Evolutionary conservation across 2,888 invertebrate species (phyloP).

Genomic region (Drosophila prolongata): DNA sequence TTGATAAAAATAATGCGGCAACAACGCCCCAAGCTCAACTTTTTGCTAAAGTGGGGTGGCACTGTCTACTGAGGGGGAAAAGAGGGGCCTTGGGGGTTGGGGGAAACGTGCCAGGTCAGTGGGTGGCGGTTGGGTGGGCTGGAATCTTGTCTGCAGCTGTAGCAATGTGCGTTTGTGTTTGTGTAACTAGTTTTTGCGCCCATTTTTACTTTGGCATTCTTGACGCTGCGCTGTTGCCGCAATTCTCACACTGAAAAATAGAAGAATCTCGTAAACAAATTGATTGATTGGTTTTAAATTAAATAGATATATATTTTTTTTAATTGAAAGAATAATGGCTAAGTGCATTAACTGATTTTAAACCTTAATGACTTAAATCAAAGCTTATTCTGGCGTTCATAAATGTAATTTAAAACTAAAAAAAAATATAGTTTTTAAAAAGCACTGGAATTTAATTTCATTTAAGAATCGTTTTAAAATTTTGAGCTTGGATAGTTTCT

Average conservation of each 20-base stretch:
- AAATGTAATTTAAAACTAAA: too few relatives aligned
- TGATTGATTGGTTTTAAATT: too few relatives aligned
- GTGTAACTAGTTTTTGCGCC: constrained; percentile 75
- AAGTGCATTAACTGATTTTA: too few relatives aligned
- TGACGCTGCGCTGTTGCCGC: constrained; percentile 63
- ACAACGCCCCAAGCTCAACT: constrained; percentile 63
- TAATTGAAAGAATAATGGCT: too few relatives aligned
- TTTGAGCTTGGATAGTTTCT: too few relatives aligned
- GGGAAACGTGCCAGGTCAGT: constrained; percentile 74
- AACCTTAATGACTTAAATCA: too few relatives aligned
- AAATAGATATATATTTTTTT: too few relatives aligned
- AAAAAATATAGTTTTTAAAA: too few relatives aligned
- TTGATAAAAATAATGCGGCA: constrained; percentile 79
- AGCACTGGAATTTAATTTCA: too few relatives aligned
- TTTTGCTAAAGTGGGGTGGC: constrained; percentile 13
- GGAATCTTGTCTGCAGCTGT: constrained; percentile 48
- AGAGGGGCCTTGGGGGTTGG: neutral
- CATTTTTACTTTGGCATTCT: constrained; percentile 74
- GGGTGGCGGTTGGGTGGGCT: constrained; percentile 65
- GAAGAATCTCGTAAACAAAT: too few relatives aligned
- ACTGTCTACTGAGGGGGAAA: constrained; percentile 8
- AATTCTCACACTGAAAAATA: constrained; percentile 42
- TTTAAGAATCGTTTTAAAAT: too few relatives aligned
- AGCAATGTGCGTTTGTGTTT: constrained; percentile 38
- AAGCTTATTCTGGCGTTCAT: too few relatives aligned